Percentiles rank a stretch among this genome's conserved stretches.
phyloP scores from a whole-genome alignment of 2,888 invertebrate species.

The Pyrrhia umbra region DNA sequence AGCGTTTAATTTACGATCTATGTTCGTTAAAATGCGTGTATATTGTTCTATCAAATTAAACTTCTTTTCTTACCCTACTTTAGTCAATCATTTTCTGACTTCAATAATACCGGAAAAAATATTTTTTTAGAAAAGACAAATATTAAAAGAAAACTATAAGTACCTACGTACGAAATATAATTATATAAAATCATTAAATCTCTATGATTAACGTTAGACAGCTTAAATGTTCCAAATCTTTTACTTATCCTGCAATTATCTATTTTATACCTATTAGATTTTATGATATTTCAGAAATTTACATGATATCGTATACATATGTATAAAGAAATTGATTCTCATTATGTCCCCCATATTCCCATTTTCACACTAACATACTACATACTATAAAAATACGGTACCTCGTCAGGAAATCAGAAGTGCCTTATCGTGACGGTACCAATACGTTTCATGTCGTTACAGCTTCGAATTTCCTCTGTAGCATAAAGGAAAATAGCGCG shows the following conservation, averaged over 20 bases:
- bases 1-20: conserved; percentile 40
- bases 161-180: too few relatives aligned
- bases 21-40: background rate
- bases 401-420: conserved; percentile 52
- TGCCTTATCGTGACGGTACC: conserved; percentile 40
- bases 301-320: background rate
- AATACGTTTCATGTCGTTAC: conserved; percentile 54
- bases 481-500: conserved; percentile 44
- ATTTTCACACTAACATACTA: conserved; percentile 5
- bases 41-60: background rate
- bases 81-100: too few relatives aligned
- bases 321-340: background rate
- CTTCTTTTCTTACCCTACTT: background rate
- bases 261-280: background rate
- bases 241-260: too few relatives aligned
- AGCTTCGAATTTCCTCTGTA: conserved; percentile 51
- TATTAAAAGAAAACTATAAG: too few relatives aligned
- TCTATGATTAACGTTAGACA: too few relatives aligned
- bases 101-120: too few relatives aligned
- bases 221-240: too few relatives aligned
- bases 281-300: background rate
- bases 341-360: background rate
- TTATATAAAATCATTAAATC: too few relatives aligned
- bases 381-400: conserved; percentile 21
- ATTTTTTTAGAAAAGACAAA: too few relatives aligned